phyloP scores from a whole-genome alignment of 2,797 vertebrate genomes.

The Bovichtus variegatus region DNA sequence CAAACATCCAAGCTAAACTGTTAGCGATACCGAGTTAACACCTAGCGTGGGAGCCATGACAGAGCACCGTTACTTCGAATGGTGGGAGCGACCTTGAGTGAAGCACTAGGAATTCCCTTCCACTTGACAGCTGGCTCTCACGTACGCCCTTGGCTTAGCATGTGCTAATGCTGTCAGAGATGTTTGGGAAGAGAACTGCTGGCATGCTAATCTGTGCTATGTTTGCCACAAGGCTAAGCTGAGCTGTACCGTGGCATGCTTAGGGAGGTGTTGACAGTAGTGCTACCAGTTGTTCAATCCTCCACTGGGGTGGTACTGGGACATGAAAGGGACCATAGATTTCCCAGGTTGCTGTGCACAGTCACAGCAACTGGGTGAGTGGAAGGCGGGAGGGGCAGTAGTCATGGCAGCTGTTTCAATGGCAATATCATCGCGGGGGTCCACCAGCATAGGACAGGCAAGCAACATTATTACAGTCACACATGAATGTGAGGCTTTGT shows the following conservation, averaged over 20 bases:
- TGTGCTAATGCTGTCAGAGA: conserved; percentile 73
- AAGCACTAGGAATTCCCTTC: conserved; percentile 70
- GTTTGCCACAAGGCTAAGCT: conserved; percentile 72
- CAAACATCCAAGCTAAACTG: conserved; percentile 74
- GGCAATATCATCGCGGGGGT: conserved; percentile 52
- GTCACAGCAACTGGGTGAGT: conserved; percentile 54
- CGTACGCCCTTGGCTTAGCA: conserved; percentile 71
- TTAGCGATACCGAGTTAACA: conserved; percentile 75
- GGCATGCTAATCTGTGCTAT: conserved; percentile 77
- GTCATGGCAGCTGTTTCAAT: conserved; percentile 68
- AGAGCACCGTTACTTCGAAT: conserved; percentile 51
- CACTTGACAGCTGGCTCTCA: conserved; percentile 76
- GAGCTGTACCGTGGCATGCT: conserved; percentile 55
- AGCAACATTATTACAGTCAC: conserved; percentile 26
- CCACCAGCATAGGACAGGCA: conserved; percentile 8
- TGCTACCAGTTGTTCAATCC: conserved; percentile 72
- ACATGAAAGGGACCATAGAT: conserved; percentile 68
- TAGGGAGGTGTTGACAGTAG: conserved; percentile 69
- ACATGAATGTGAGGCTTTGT: conserved; percentile 16
- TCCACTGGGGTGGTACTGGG: conserved; percentile 55
- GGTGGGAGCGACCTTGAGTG: conserved; percentile 78
- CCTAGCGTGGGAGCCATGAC: conserved; percentile 69
- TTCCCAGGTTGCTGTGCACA: conserved; percentile 65
- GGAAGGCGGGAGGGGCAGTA: conserved; percentile 35
- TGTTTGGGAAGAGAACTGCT: conserved; percentile 66